Base-by-base conservation (phyloP, 2,888 invertebrate species). In the Sarcophaga subvicina region DNA sequence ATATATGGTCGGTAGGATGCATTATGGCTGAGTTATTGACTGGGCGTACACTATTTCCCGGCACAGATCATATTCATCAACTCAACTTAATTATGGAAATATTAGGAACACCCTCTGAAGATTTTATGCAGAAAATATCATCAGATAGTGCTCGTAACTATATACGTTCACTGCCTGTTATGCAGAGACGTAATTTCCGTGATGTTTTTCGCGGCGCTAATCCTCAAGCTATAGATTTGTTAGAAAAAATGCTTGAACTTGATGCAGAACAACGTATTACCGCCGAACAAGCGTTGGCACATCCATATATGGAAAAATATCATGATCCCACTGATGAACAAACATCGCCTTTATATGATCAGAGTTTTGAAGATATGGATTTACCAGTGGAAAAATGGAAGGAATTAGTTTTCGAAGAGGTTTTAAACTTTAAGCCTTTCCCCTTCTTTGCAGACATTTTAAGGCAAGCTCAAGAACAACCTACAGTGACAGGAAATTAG, bases 1-100 rank as follows among this genome's bases (percentile, higher is more conserved):
- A 99, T 93, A 98, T 99, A 93, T 99, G 99, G 99, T 99, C 98
- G 0, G 99, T 99, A 71, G 99, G 99, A 37, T 99, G 99, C 94
- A 99, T 99, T 90, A 99, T 99, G 98, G 99, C 99, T 17, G 99
- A 99, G 94, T 94, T 99, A 90, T 95, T 99, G 88, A 99, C 98
- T 0, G 97, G 98, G 79, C 96, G 97, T 90, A 98, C 99, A 20
- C 94, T 99, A 75, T 99, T 99, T 93, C 99, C 99, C 49, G 99
- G 99, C 90, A 97, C 98, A 87, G 99, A 99, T 95, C 99, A 99
- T 98, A 99, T 99, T 94, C 99, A 99, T 94, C 99, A 99, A 94
- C 95, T 99, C 94, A 99, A 98, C 94, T 96, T 98, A 94, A 99
- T 99, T 91, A 98, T 99, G 98, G 97, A 98, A 94, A 95, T 99